Evolutionary conservation across 2,888 invertebrate species (phyloP).

Genomic region (Cataglyphis livida): DNA sequence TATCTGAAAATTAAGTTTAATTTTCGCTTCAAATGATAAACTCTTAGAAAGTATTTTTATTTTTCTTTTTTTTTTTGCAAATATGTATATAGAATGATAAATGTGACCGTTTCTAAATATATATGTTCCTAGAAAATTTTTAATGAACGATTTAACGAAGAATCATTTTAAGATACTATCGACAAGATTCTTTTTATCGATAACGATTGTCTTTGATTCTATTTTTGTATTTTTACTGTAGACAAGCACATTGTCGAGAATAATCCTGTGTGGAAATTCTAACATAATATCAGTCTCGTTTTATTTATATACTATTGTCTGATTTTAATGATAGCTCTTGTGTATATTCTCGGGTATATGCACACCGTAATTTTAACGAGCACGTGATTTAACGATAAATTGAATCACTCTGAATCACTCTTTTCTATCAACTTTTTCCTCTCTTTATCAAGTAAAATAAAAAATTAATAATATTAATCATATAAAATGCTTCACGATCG

Average conservation of each 20-base stretch:
- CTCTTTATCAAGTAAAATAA: not conserved
- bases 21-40: not conserved
- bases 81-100: not conserved
- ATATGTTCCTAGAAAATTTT: not conserved
- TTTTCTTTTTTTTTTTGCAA: not conserved
- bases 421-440: not conserved
- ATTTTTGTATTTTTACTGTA: not conserved
- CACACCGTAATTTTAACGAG: slow-evolving; percentile 1
- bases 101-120: not conserved
- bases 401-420: not conserved
- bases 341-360: not conserved
- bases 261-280: not conserved
- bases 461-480: not conserved
- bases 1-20: not conserved
- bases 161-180: not conserved
- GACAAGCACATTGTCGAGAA: not conserved
- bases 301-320: slow-evolving; percentile 27
- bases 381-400: slow-evolving; percentile 15
- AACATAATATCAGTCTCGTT: not conserved
- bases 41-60: not conserved
- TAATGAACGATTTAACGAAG: not conserved
- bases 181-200: not conserved
- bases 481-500: not conserved
- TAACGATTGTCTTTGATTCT: not conserved
- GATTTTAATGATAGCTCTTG: slow-evolving; percentile 17